Evolutionary conservation across 2,797 vertebrate genomes (phyloP).

Genomic region (Graptemys geographica): DNA sequence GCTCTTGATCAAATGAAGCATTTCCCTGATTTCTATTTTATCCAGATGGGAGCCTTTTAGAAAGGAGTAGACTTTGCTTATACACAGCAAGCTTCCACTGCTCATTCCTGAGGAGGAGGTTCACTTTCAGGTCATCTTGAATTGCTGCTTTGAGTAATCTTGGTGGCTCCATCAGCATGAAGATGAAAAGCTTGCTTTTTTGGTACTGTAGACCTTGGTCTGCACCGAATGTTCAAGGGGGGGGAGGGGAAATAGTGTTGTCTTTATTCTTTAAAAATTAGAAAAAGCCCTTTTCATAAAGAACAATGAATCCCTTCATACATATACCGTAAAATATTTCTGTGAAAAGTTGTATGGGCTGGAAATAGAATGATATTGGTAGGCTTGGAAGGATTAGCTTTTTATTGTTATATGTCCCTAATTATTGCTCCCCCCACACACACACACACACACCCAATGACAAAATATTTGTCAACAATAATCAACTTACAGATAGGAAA

Average conservation of each 20-base stretch:
- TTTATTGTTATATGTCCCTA: neutral
- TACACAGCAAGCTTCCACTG: neutral
- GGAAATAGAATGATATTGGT: accelerated
- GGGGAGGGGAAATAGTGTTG: neutral
- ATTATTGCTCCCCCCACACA: neutral
- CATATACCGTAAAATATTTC: accelerated
- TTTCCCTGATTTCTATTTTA: neutral
- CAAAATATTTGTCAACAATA: neutral
- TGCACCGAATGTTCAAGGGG: neutral
- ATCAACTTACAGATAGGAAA: neutral
- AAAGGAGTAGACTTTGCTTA: neutral
- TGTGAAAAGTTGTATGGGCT: neutral
- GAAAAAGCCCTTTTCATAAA: neutral
- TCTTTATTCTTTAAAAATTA: neutral
- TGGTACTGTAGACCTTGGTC: neutral
- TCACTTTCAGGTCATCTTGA: neutral
- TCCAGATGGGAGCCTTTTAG: neutral
- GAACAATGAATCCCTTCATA: neutral
- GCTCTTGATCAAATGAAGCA: neutral
- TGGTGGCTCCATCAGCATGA: neutral
- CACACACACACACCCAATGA: too few relatives aligned
- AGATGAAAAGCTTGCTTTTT: neutral
- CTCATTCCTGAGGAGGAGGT: neutral
- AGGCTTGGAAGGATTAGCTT: neutral
- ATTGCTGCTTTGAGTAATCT: neutral